Base-by-base conservation (phyloP, 2,888 invertebrate species). In the Chloroclystis v-ata region DNA sequence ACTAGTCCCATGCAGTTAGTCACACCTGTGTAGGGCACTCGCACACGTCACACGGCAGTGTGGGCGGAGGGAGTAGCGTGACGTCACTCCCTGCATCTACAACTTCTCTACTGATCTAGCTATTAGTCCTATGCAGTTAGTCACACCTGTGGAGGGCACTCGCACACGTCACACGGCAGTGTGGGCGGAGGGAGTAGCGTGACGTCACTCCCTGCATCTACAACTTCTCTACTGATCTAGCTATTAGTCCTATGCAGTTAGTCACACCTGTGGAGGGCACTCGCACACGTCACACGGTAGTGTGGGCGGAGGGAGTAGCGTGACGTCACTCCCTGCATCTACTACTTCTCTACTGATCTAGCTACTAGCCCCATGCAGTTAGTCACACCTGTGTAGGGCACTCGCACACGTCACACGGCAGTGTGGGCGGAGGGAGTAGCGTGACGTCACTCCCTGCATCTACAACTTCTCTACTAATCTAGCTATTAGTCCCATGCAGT, bases 361-460 rank as follows among this genome's bases (percentile, higher is more conserved):
- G 1, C 6, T 26, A 26, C 20, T n/a, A 5, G 20, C 8, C 26
- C 26, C 26, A 26, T 26, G 26, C 26, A 26, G 26, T 26, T 26
- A 26, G 26, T 95, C 83, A 95, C 12, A 29, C 10, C 26, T 26
- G 26, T 26, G 20, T 2, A 20, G 26, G 26, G 26, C 26, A 26
- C 26, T 8, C 26, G 26, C 26, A 26, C 26, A 13, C 32, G 32
- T 13, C 32, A 10, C 20, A 20, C 16, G 35, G 20, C 10, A 20
- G 35, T 35, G 10, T n/a, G n/a, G n/a, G n/a, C n/a, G 26, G 26
- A 8, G 26, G 26, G 5, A 6, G 26, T 8, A 26, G 20, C 20
- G 20, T 20, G 20, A 20, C 20, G 20, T 20, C 20, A 20, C 20
- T 20, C 20, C n/a, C n/a, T n/a, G n/a, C 5, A 20, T 20, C 20